Base-by-base conservation (phyloP, 2,888 invertebrate genomes). In the Ormyrus pomaceus region DNA sequence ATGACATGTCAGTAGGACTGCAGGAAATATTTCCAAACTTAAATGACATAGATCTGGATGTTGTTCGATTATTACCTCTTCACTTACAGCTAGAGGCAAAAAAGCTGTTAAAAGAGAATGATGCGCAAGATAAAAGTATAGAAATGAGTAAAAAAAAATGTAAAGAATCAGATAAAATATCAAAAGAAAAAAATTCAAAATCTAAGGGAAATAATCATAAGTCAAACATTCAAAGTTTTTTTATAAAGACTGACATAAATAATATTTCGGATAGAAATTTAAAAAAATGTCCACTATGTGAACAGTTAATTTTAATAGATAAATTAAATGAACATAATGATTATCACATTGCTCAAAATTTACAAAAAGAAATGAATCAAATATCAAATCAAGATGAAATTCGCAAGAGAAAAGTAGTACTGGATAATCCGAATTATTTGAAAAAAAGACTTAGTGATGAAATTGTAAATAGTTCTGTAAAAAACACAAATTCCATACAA, bases 331-430 rank as follows among this genome's bases (percentile, higher is more conserved):
- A 96, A 87, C 98, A 98, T 91, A 90, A 93, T 85, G 98, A 98
- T 91, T 97, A 94, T 89, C 98, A 98, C 89, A 93, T 95, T 85
- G 98, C 98, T 6, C 93, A 94, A 87, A 94, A 94, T 86, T 89
- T 98, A 72, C 96, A 94, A 84, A 91, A 92, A 84, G 93, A 94
- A 90, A 88, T 95, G 7, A 95, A 95, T 77, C 70, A 48, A 64
- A 45, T 50, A n/a, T 9, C 61, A 4, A 58, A 55, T 53, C 58
- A 51, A 7, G 55, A 55, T 6, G 75, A 82, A 51, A 34, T 10
- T 19, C 64, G 56, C 9, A 80, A 77, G 53, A 76, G 77, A 65
- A 79, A 79, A 61, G 13, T 53, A 19, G 19, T n/a, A 10, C 11
- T 13, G n/a, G 13, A 80, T 58, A 66, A 9, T 75, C 11, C 64